These are phyloP conservation scores for Drosophila miranda DNA, from an alignment of 1,140 invertebrate genomes.

Conservation along the genomic window DNA sequence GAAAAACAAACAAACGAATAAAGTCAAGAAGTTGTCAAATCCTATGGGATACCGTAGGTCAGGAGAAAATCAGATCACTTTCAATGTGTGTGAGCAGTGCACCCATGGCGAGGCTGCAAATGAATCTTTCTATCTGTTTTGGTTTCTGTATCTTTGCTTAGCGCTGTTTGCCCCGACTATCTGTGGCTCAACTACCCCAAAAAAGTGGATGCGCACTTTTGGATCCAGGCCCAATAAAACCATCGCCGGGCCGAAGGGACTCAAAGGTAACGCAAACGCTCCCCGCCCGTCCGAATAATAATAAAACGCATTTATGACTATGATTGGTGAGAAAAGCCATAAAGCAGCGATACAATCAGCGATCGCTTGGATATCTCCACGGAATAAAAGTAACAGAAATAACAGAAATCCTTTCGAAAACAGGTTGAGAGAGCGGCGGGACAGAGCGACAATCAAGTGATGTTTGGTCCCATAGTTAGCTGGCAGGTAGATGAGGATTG, in stretches of 20 bases:
- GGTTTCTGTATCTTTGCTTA: constrained; percentile 29
- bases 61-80: constrained; percentile 32
- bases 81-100: not conserved
- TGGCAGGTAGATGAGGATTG: too few species aligned
- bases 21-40: constrained; percentile 59
- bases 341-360: constrained; percentile 46
- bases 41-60: constrained; percentile 44
- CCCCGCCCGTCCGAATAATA: constrained; percentile 46
- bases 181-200: constrained; percentile 59
- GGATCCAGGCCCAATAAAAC: constrained; percentile 53
- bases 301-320: constrained; percentile 75
- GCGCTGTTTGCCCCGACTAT: constrained; percentile 49
- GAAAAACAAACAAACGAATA: constrained; percentile 54
- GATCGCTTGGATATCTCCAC: constrained; percentile 38
- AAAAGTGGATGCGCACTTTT: constrained; percentile 26
- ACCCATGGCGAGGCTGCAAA: constrained; percentile 13
- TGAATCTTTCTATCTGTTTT: constrained; percentile 20
- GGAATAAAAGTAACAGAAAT: constrained; percentile 23
- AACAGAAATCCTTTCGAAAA: constrained; percentile 52
- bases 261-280: constrained; percentile 15
- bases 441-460: too few species aligned
- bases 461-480: too few species aligned
- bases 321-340: constrained; percentile 65
- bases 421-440: constrained; percentile 50
- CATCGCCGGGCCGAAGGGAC: constrained; percentile 5